Evolutionary conservation across 2,888 invertebrate genomes (phyloP), one percentile per base, ranked within the genome.

Genomic region (Archips crataeganus): DNA sequence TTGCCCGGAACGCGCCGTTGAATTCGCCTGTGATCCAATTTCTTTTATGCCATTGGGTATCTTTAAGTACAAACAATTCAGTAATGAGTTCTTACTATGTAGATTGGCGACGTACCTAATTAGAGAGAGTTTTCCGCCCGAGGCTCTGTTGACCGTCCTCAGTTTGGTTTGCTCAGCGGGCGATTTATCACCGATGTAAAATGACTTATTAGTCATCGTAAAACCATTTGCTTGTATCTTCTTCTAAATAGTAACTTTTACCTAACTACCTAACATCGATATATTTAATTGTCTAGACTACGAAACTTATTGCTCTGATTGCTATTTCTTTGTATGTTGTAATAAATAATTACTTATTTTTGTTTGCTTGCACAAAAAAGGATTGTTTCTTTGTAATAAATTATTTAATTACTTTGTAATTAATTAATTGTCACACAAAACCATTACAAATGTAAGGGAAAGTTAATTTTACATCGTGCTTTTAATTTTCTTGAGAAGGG

Each of bases 91-190:
- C 11, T 51, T 62, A n/a, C 62, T 62, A 57, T 54, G 57, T 45
- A 70, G 32, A 54, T 61, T 49, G 49, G 62, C 49, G 23, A 57
- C 42, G 42, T 57, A 62, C 42, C 54, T 70, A 57, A 54, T 63
- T 57, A 70, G 23, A 45, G 42, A 6, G 39, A 15, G 54, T 70
- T 62, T 54, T 34, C 1, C 59, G 45, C 59, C 60, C 51, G 59
- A 3, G 62, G 54, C 68, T 51, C 32, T 63, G 57, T 64, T 70
- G 64, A 63, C 13, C n/a, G 47, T 36, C 3, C 47, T 47, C 47
- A 10, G 57, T 6, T 13, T 2, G 64, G 59, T 59, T 70, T 70
- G 34, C 57, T 36, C 15, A 11, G 15, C 10, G 10, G 4, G 47
- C 23, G 32, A 63, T 70, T 63, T 57, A 70, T 57, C 57, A n/a